Conservation (phyloP, 2,113 vertebrate species). For the Pelmatolapia mariae region DNA sequence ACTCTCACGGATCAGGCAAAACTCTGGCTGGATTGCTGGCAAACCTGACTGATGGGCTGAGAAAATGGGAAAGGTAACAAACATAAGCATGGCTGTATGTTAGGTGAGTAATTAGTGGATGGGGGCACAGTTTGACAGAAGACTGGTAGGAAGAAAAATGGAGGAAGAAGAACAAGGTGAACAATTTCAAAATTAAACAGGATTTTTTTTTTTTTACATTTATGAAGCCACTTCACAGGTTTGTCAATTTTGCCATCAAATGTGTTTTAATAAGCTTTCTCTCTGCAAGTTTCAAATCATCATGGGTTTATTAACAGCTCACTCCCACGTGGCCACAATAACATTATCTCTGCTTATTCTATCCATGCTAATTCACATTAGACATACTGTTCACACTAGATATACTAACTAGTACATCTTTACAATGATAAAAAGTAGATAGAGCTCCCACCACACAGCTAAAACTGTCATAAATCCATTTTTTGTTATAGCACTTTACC, state of each 20-base stretch:
- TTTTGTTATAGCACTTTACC: not conserved
- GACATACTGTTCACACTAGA: not conserved
- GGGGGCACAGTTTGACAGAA: not conserved
- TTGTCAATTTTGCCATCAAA: not conserved
- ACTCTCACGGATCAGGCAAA: not conserved
- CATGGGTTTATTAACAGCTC: not conserved
- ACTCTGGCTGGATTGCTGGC: not conserved
- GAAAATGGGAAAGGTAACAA: not conserved
- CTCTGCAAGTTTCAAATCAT: not conserved
- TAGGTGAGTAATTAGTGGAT: not conserved
- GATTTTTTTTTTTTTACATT: not conserved
- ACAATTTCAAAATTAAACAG: not conserved
- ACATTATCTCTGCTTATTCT: not conserved
- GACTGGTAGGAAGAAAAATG: not conserved
- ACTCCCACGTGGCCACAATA: not conserved
- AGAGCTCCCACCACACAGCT: not conserved
- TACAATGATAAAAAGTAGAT: not conserved
- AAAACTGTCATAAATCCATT: not conserved
- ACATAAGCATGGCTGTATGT: not conserved
- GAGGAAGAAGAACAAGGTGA: not conserved
- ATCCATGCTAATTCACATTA: not conserved
- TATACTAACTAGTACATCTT: not conserved
- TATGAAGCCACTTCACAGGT: not conserved
- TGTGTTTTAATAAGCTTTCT: not conserved
- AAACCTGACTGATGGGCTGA: not conserved